Evolutionary conservation across 2,888 invertebrate species (phyloP).

Genomic region (Thymelicus lineola): DNA sequence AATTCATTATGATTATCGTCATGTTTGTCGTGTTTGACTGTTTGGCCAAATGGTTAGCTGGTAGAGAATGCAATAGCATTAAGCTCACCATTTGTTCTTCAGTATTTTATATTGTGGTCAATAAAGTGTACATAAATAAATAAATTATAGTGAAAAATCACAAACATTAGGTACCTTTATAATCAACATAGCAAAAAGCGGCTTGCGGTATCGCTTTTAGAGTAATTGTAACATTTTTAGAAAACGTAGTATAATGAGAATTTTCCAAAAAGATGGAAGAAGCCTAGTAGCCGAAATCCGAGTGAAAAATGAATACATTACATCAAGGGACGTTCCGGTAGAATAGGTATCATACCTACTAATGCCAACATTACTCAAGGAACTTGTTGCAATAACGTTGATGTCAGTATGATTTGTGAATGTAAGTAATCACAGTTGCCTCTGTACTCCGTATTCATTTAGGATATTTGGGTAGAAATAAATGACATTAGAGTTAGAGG

Average conservation of each 20-base stretch:
- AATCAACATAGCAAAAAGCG: not conserved
- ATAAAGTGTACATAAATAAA: too few species aligned
- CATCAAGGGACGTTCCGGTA: slow-evolving; percentile 60
- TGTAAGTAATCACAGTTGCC: slow-evolving; percentile 58
- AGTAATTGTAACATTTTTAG: not conserved
- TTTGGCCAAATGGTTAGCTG: too few species aligned
- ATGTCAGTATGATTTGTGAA: slow-evolving; percentile 72
- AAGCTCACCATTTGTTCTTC: too few species aligned
- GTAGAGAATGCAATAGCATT: too few species aligned
- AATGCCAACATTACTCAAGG: slow-evolving; percentile 60
- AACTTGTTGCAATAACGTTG: slow-evolving; percentile 68
- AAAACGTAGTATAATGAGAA: not conserved
- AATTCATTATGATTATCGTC: too few species aligned
- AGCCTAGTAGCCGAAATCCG: slow-evolving; percentile 48
- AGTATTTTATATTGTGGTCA: too few species aligned
- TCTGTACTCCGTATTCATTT: slow-evolving; percentile 32
- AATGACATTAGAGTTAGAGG: not conserved
- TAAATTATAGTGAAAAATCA: too few species aligned
- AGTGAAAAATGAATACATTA: slow-evolving; percentile 62
- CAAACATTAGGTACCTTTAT: not conserved
- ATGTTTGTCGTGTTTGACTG: too few species aligned
- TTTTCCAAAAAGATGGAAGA: slow-evolving; percentile 16
- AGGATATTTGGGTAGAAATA: slow-evolving; percentile 17
- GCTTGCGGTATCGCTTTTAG: not conserved
- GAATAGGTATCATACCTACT: slow-evolving; percentile 51